Base-by-base conservation (phyloP, 2,888 invertebrate genomes). In the Bellardia bayeri region DNA sequence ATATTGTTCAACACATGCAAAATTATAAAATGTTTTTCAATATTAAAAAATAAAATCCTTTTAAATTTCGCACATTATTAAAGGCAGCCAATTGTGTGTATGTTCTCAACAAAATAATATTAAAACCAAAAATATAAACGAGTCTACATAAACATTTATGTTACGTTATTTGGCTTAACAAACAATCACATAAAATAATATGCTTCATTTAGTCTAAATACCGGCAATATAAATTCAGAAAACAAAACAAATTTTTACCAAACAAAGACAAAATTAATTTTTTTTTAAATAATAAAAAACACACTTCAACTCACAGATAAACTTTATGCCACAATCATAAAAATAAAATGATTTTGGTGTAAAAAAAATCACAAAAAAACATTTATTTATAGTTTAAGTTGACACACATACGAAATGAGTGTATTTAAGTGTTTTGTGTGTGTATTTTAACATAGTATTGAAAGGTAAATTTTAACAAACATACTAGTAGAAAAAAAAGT, bases 191-290 rank as follows among this genome's bases (percentile, higher is more conserved):
- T 69, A 69, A 69, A 69, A 69, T 51, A 69, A 69, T 33, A 69
- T 69, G 69, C 69, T 54, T 14, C 54, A 71, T 71, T 71, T 71
- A 71, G 51, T 54, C 14, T n/a, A 71, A 69, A 66, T 66, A 45
- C 45, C 6, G 14, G 23, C 33, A 51, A 11, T 33, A 49, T 54
- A 16, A 37, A 54, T 45, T 37, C 30, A 13, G 6, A 23, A 51
- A 71, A 54, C n/a, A 71, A 37, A 51, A n/a, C 6, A 33, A 71
- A 54, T 13, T 54, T 42, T 45, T 8, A 30, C 3, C 23, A 68
- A n/a, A 49, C 37, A 71, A 69, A 69, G 14, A 23, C 49, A 8
- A 54, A 51, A 37, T 71, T 71, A 71, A 71, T 30, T 8, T n/a
- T 58, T 45, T 42, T n/a, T 58, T 13, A 8, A 11, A 30, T 16